Evolutionary conservation across 1,140 invertebrate species (phyloP), one percentile per base, ranked within the genome.

Genomic region (Aphidius gifuensis): DNA sequence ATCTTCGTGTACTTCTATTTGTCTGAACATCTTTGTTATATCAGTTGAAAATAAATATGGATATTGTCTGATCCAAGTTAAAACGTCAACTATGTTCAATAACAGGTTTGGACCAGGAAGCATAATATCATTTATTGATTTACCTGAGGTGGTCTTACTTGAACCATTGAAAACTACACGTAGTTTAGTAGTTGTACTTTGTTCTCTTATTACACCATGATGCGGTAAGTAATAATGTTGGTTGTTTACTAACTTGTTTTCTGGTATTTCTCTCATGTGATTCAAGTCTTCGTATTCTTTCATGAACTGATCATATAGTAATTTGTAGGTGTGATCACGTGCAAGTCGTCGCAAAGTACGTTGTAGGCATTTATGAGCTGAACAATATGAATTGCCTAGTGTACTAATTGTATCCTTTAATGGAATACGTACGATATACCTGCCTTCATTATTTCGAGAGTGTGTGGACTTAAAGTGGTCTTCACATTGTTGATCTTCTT

Each of bases 111-210:
- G 59, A 6, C 71, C 67, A 4, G 57, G 16, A 16, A 16, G 16
- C 16, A 16, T 16, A 16, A 67, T 50, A n/a, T 72, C 66, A 63
- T 75, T 73, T 9, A 74, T 51, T 7, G 67, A 71, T 46, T 66
- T 39, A 0, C 69, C 67, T 0, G 53, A 66, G 2, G 61, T 49
- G 47, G 40, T 3, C 72, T 67, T 58, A 62, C 69, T 57, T 4
- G 68, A 71, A 9, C 65, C 74, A 46, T 77, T 68, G 61, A 76
- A 77, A 0, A 77, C 75, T 4, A 74, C 70, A 6, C 74, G 38
- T 6, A 70, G 9, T 60, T 71, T 69, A 4, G 73, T 74, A 8
- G 71, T 70, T 3, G 58, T 42, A 51, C 68, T 72, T 8, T 61
- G 55, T 32, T 58, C 32, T 51, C 69, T 72, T 3, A 69, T 4